Conservation (phyloP, 2,797 vertebrate genomes). For the Hippoglossus hippoglossus region DNA sequence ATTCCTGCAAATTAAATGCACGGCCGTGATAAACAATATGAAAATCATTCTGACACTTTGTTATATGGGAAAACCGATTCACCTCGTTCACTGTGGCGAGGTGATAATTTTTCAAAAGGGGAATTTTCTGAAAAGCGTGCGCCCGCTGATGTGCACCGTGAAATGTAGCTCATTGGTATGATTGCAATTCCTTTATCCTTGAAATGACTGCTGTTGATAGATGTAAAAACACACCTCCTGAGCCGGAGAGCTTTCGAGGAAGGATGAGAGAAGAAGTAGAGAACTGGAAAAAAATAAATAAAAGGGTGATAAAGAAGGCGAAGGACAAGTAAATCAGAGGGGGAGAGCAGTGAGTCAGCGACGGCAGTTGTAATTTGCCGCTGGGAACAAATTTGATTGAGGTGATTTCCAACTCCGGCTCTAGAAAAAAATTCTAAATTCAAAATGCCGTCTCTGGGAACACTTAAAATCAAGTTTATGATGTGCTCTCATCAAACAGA, state of each 20-base stretch:
- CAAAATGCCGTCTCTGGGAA: slow-evolving; percentile 38
- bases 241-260: not conserved
- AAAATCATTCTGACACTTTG: not conserved
- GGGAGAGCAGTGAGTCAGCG: slow-evolving; percentile 38
- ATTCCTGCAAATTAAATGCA: not conserved
- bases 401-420: slow-evolving; percentile 49
- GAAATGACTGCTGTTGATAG: slow-evolving; percentile 17
- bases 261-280: slow-evolving; percentile 9
- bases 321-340: slow-evolving; percentile 34
- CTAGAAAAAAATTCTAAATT: slow-evolving; percentile 6
- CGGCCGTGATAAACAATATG: not conserved
- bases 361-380: slow-evolving; percentile 39
- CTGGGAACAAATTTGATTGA: slow-evolving; percentile 54
- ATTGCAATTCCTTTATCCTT: slow-evolving; percentile 23
- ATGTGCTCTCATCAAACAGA: slow-evolving; percentile 62
- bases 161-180: slow-evolving; percentile 8
- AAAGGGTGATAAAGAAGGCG: slow-evolving; percentile 9
- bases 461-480: slow-evolving; percentile 62
- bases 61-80: not conserved
- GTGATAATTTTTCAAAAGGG: not conserved
- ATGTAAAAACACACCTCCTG: slow-evolving; percentile 13
- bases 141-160: not conserved
- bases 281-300: not conserved
- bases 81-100: not conserved
- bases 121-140: not conserved